Evolutionary conservation across 2,888 invertebrate genomes (phyloP).

Genomic region (Cerceris ruficornis): DNA sequence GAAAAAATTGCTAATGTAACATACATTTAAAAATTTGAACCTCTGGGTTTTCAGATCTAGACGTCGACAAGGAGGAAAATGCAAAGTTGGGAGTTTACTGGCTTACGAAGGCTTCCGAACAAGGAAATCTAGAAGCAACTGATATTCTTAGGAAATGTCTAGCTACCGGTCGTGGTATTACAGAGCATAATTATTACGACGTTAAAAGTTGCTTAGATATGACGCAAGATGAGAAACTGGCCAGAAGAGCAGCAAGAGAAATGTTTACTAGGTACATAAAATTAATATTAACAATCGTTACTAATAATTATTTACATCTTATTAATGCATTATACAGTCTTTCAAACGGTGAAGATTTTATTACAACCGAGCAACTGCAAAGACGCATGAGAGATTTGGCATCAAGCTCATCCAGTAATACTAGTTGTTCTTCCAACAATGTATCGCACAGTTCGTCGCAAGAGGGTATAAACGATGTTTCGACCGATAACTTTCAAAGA

Average conservation of each 20-base stretch:
- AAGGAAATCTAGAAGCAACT: slow-evolving; percentile 94
- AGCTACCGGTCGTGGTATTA: slow-evolving; percentile 88
- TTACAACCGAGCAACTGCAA: slow-evolving; percentile 92
- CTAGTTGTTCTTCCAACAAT: slow-evolving; percentile 45
- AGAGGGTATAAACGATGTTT: slow-evolving; percentile 65
- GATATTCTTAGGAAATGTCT: slow-evolving; percentile 89
- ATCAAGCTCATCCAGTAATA: slow-evolving; percentile 62
- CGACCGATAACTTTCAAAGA: slow-evolving; percentile 64
- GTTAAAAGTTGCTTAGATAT: slow-evolving; percentile 91
- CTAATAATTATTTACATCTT: background rate
- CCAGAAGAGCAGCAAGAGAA: slow-evolving; percentile 92
- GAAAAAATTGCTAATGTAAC: no score
- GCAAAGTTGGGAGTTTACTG: slow-evolving; percentile 93
- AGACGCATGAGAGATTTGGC: slow-evolving; percentile 86
- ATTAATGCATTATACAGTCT: slow-evolving; percentile 83
- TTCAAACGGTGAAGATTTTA: slow-evolving; percentile 93
- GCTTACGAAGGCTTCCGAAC: slow-evolving; percentile 96
- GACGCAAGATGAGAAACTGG: slow-evolving; percentile 93
- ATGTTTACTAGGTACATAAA: slow-evolving; percentile 89
- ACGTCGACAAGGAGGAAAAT: slow-evolving; percentile 88
- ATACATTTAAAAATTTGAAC: background rate
- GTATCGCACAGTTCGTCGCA: slow-evolving; percentile 56
- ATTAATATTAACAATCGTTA: slow-evolving; percentile 1
- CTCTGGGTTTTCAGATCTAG: slow-evolving; percentile 82
- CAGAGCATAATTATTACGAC: slow-evolving; percentile 88